Percentiles rank a stretch among this genome's conserved stretches.
phyloP scores from a whole-genome alignment of 2,797 vertebrate genomes.

The Girardinus metallicus region DNA sequence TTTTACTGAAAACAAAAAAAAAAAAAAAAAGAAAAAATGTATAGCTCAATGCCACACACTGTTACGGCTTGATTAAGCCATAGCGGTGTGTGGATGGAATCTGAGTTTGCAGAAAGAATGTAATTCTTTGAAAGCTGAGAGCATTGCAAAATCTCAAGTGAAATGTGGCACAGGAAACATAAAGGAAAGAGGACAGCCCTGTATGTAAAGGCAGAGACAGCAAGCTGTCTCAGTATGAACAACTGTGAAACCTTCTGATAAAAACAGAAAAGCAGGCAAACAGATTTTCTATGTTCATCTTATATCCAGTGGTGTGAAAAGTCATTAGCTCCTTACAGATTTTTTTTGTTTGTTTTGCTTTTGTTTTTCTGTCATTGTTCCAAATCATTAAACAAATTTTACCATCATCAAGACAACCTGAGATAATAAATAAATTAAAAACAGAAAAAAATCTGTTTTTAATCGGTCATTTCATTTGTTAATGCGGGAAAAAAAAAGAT shows the following conservation, averaged over 20 bases:
- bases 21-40: no score
- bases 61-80: not conserved
- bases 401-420: not conserved
- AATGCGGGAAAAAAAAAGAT: not conserved
- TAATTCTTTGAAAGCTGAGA: not conserved
- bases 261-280: not conserved
- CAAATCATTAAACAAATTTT: not conserved
- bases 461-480: not conserved
- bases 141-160: not conserved
- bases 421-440: not conserved
- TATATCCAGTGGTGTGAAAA: not conserved
- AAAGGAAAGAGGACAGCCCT: not conserved
- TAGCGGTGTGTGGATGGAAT: not conserved
- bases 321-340: not conserved
- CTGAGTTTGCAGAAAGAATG: not conserved
- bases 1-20: conserved; percentile 48
- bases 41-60: not conserved
- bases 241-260: not conserved
- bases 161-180: not conserved
- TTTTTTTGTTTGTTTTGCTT: not conserved
- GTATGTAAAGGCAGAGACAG: not conserved
- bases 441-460: not conserved
- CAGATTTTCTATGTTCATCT: not conserved
- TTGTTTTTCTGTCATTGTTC: not conserved
- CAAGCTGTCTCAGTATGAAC: not conserved